Percentiles rank a stretch among this genome's conserved stretches.
Evolutionary conservation across 2,113 vertebrate species (phyloP).

Genomic region (Caranx melampygus): DNA sequence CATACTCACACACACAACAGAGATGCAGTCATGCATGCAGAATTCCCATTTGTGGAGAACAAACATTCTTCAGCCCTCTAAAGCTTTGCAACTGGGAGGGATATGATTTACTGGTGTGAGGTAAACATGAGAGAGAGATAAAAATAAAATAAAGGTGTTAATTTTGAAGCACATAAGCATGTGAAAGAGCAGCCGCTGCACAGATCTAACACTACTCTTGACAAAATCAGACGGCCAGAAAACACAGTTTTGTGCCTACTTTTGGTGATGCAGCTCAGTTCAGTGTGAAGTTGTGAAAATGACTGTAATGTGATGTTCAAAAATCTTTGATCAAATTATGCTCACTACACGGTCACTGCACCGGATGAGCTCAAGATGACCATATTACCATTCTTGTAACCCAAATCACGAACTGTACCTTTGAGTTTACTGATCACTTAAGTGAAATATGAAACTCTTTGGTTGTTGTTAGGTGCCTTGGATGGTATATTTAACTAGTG

Average conservation of each 20-base stretch:
- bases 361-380: neutral
- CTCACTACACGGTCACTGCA: neutral
- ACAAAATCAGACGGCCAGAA: neutral
- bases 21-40: slow-evolving; percentile 15
- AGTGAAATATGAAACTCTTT: neutral
- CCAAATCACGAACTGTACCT: neutral
- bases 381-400: neutral
- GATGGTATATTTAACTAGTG: slow-evolving; percentile 22
- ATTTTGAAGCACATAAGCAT: neutral
- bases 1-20: neutral
- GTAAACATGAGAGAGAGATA: neutral
- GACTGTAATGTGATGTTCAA: neutral
- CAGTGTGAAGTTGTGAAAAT: neutral
- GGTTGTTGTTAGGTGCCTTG: neutral
- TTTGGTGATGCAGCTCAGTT: neutral
- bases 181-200: neutral
- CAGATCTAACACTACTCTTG: neutral
- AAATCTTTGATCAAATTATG: neutral
- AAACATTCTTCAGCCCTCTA: slow-evolving; percentile 22
- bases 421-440: neutral
- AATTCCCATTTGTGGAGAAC: slow-evolving; percentile 26
- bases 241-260: neutral
- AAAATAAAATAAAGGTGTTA: slow-evolving; percentile 1
- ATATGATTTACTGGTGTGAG: neutral
- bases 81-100: slow-evolving; percentile 5